These are phyloP conservation scores for Eleutherodactylus coqui DNA, from an alignment of 2,797 vertebrate genomes.

Conservation along the genomic window DNA sequence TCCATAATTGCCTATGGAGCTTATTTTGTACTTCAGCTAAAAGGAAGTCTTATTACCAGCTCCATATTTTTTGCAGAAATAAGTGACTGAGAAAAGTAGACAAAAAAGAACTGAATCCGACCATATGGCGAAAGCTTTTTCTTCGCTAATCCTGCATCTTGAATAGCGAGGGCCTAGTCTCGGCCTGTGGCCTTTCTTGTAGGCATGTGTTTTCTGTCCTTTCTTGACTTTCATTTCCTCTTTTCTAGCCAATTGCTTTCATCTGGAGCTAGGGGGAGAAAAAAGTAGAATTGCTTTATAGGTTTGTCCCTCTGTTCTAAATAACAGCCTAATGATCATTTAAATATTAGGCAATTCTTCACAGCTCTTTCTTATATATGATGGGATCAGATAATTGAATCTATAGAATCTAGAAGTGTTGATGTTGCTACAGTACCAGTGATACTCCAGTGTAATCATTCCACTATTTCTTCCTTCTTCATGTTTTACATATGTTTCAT, in stretches of 20 bases:
- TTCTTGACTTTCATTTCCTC: slow-evolving; percentile 41
- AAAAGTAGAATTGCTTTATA: not conserved
- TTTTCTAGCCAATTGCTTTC: slow-evolving; percentile 33
- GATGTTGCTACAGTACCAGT: not conserved
- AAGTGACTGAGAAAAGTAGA: not conserved
- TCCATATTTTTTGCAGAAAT: not conserved
- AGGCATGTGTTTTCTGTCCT: slow-evolving; percentile 43
- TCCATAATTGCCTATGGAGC: not conserved
- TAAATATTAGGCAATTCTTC: not conserved
- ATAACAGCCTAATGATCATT: not conserved
- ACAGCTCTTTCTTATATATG: not conserved
- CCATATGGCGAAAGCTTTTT: slow-evolving; percentile 1
- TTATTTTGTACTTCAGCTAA: not conserved
- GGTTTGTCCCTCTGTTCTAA: not conserved
- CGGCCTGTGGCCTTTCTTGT: slow-evolving; percentile 8
- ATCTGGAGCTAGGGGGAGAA: slow-evolving; percentile 20
- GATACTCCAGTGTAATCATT: not conserved
- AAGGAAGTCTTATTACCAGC: not conserved
- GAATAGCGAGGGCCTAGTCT: not conserved
- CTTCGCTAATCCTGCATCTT: not conserved
- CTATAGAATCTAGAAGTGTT: not conserved
- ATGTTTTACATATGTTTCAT: slow-evolving; percentile 10
- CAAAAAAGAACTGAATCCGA: not conserved
- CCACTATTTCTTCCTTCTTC: not conserved
- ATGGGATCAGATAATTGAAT: not conserved